phyloP scores from a whole-genome alignment of 1,140 invertebrate species.

The Rhynchophorus ferrugineus region DNA sequence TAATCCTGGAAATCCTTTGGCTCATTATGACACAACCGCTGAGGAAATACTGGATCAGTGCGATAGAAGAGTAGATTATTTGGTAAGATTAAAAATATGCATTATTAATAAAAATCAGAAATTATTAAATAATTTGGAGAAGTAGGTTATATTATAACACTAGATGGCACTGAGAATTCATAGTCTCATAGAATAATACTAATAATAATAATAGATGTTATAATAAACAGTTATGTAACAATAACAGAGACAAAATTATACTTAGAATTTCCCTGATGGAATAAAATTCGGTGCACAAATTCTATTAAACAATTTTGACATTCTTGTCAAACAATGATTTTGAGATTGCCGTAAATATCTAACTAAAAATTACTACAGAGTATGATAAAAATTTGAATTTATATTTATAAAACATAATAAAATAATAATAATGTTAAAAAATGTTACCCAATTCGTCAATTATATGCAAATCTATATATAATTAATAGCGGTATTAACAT shows the following conservation, averaged over 20 bases:
- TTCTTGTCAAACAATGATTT: constrained; percentile 1
- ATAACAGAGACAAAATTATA: neutral
- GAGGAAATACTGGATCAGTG: constrained; percentile 79
- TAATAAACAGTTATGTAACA: neutral
- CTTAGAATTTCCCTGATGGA: neutral
- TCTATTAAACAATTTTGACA: neutral
- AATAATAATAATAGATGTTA: neutral
- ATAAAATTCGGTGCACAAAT: neutral
- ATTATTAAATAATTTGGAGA: no score
- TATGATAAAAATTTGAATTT: no score
- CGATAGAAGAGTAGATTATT: constrained; percentile 73
- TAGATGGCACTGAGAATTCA: no score
- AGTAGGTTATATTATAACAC: no score
- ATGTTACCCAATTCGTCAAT: no score
- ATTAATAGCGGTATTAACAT: no score
- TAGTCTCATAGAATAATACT: neutral
- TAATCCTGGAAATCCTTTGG: constrained; percentile 82
- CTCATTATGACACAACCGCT: constrained; percentile 88
- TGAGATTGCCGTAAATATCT: no score
- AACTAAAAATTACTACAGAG: no score
- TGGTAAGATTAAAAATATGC: constrained; percentile 54
- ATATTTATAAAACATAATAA: neutral
- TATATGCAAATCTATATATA: no score
- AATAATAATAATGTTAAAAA: neutral
- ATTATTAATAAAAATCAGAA: no score